A percentile compares a stretch with the other conserved stretches of the same genome.
Conservation (phyloP, 1,140 invertebrate genomes). For the Lepidurus couesii region DNA sequence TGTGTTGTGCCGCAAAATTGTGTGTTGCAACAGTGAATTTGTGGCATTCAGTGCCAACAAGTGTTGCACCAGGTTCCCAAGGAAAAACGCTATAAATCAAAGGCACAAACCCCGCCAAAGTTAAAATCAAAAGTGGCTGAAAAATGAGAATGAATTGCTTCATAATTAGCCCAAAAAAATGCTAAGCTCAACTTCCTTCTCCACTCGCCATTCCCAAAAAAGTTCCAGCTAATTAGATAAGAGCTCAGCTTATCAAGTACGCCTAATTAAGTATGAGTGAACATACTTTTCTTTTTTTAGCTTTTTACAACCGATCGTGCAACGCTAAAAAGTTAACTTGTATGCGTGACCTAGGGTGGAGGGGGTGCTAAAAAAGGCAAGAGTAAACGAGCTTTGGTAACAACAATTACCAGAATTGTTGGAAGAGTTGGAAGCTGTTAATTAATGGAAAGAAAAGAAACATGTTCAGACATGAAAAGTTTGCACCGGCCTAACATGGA, state of each 20-base stretch:
- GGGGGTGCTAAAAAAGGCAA: no score
- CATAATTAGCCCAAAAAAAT: not conserved
- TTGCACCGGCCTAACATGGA: not conserved
- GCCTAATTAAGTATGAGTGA: not conserved
- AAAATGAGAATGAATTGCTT: not conserved
- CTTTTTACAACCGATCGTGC: not conserved
- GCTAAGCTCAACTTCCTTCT: not conserved
- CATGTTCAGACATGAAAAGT: no score
- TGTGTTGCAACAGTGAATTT: no score
- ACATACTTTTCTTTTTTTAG: not conserved
- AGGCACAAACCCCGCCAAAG: not conserved
- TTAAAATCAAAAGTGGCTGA: not conserved
- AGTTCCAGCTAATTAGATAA: slow-evolving; percentile 5
- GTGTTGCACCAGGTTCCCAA: no score
- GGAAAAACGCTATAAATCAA: no score
- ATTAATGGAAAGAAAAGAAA: no score
- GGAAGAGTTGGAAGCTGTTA: no score
- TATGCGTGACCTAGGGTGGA: not conserved
- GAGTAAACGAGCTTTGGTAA: no score
- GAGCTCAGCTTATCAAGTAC: not conserved
- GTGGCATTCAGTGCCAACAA: no score
- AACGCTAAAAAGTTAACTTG: not conserved
- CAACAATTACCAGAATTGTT: no score
- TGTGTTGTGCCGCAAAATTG: no score
- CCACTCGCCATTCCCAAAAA: not conserved